phyloP scores from a whole-genome alignment of 2,797 vertebrate genomes.

The Halcyon smyrnensis region DNA sequence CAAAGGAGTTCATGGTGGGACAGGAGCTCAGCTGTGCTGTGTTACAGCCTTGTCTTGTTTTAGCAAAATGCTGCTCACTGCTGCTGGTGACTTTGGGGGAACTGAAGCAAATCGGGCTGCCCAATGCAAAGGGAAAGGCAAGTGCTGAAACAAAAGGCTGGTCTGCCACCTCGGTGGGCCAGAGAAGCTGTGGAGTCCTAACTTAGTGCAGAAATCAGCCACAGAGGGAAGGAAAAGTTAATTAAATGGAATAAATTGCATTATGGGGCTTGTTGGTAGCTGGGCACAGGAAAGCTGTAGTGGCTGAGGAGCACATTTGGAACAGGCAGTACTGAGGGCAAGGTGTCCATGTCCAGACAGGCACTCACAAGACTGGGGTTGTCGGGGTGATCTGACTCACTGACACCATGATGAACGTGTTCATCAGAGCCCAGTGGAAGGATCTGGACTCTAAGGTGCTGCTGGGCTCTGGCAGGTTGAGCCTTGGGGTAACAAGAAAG shows the following conservation, averaged over 20 bases:
- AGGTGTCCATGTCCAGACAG: rapidly evolving
- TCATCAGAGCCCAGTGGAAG: neutral
- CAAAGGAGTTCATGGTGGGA: neutral
- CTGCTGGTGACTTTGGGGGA: neutral
- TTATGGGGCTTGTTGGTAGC: neutral
- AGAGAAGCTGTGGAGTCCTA: neutral
- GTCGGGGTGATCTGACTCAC: neutral
- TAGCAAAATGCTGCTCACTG: neutral
- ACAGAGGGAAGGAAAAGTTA: neutral
- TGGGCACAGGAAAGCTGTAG: rapidly evolving
- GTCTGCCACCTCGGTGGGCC: neutral
- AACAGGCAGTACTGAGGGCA: rapidly evolving
- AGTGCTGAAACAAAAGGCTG: neutral
- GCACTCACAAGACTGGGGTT: neutral
- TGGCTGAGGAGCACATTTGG: neutral
- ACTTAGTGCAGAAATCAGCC: neutral
- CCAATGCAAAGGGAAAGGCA: neutral
- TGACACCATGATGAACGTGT: neutral
- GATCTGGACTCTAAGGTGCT: neutral
- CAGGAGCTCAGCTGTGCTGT: neutral
- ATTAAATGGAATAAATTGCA: neutral
- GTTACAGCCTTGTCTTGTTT: neutral
- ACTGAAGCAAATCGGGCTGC: neutral
- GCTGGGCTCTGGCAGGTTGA: neutral
- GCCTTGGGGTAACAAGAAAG: neutral